Conservation (phyloP, 2,888 invertebrate genomes). For the Hybos culiciformis region DNA sequence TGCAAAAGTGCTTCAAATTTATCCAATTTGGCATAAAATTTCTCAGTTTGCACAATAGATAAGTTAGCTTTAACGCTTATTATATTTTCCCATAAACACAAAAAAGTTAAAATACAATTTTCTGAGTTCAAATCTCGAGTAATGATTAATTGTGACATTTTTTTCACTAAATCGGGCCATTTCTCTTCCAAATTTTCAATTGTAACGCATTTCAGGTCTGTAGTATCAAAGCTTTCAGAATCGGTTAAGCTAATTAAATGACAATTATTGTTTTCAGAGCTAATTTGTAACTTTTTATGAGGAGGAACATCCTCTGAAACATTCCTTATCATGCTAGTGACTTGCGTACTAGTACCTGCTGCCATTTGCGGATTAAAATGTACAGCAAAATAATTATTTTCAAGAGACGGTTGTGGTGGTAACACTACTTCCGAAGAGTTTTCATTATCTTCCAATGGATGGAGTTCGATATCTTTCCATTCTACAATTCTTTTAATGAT, state of each 20-base stretch:
- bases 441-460: constrained; percentile 60
- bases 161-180: constrained; percentile 69
- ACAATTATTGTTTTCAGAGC: constrained; percentile 20
- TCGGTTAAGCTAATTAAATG: constrained; percentile 46
- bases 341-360: constrained; percentile 5
- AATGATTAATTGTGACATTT: constrained; percentile 38
- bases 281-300: no score
- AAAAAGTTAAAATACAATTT: constrained; percentile 64
- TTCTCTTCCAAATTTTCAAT: constrained; percentile 73
- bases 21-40: constrained; percentile 73
- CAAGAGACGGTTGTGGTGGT: constrained; percentile 18
- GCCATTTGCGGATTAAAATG: constrained; percentile 20
- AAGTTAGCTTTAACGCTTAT: constrained; percentile 84
- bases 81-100: constrained; percentile 77
- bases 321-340: not conserved
- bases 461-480: constrained; percentile 71
- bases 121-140: constrained; percentile 38
- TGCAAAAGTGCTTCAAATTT: constrained; percentile 60
- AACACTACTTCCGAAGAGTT: constrained; percentile 11
- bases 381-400: constrained; percentile 33
- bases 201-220: constrained; percentile 70
- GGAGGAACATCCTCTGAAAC: constrained; percentile 9
- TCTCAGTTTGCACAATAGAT: constrained; percentile 76
- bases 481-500: constrained; percentile 77
- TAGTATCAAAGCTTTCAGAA: constrained; percentile 73